Conservation (phyloP, 2,113 vertebrate genomes). For the Callospermophilus lateralis region DNA sequence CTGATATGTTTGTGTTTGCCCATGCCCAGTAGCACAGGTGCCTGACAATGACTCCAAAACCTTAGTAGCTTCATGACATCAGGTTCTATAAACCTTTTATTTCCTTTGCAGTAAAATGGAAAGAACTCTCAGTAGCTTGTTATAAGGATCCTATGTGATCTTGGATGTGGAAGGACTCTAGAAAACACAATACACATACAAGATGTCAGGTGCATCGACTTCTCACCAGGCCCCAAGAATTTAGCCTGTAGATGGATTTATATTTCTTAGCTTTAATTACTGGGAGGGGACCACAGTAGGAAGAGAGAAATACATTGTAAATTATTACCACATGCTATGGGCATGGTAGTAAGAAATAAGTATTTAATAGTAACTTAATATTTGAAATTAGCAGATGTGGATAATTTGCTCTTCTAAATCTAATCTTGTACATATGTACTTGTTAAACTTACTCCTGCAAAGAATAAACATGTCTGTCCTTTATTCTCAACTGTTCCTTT, state of each 20-base stretch:
- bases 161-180: neutral
- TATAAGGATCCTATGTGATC: neutral
- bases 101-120: neutral
- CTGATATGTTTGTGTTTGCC: neutral
- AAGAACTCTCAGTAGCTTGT: neutral
- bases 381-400: conserved; percentile 39
- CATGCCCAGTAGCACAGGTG: neutral
- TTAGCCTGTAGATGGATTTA: neutral
- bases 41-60: neutral
- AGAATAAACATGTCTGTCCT: conserved; percentile 10
- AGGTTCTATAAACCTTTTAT: neutral
- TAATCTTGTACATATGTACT: neutral
- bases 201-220: neutral
- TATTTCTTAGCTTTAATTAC: neutral
- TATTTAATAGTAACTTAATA: conserved; percentile 29
- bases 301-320: neutral
- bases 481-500: conserved; percentile 35
- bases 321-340: neutral
- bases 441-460: neutral
- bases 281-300: neutral
- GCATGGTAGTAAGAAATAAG: neutral
- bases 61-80: neutral
- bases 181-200: neutral
- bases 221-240: neutral
- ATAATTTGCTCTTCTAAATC: conserved; percentile 10